Evolutionary conservation across 2,797 vertebrate species (phyloP).

Genomic region (Okamejei kenojei): DNA sequence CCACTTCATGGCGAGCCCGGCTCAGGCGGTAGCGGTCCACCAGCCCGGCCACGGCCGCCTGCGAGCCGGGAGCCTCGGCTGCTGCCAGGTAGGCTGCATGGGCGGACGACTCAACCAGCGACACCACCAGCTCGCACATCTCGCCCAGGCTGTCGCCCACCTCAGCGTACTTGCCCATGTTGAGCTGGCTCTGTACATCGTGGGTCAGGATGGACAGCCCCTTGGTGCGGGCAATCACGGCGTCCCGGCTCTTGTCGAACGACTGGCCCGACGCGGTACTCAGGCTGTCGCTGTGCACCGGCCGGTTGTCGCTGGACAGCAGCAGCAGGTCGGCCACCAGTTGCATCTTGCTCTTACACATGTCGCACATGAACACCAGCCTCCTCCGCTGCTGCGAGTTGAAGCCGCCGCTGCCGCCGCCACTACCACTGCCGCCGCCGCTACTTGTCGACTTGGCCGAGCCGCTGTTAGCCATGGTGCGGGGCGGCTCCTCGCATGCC

Average conservation of each 20-base stretch:
- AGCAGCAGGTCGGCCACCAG: slow-evolving; percentile 95
- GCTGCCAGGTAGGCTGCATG: slow-evolving; percentile 91
- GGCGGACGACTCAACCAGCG: slow-evolving; percentile 86
- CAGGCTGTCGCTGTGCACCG: slow-evolving; percentile 76
- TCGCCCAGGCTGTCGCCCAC: slow-evolving; percentile 83
- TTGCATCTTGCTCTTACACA: slow-evolving; percentile 95
- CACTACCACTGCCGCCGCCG: slow-evolving; percentile 46
- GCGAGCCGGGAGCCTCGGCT: slow-evolving; percentile 76
- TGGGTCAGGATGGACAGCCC: slow-evolving; percentile 95
- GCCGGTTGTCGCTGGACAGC: slow-evolving; percentile 88
- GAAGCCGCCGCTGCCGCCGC: slow-evolving; percentile 50
- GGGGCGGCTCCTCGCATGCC: slow-evolving; percentile 59
- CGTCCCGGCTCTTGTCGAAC: slow-evolving; percentile 94
- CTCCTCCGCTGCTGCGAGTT: slow-evolving; percentile 79
- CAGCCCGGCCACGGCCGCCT: slow-evolving; percentile 75
- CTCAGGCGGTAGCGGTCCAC: slow-evolving; percentile 97
- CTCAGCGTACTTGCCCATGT: slow-evolving; percentile 90
- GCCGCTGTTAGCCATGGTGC: slow-evolving; percentile 86
- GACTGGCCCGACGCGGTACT: slow-evolving; percentile 70
- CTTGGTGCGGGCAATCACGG: slow-evolving; percentile 91
- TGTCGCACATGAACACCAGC: slow-evolving; percentile 79
- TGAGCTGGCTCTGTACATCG: slow-evolving; percentile 96
- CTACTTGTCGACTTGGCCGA: slow-evolving; percentile 77
- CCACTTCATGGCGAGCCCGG: slow-evolving; percentile 89
- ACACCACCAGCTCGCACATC: slow-evolving; percentile 88